Evolutionary conservation across 2,888 invertebrate genomes (phyloP).

Genomic region (Spodoptera exigua): DNA sequence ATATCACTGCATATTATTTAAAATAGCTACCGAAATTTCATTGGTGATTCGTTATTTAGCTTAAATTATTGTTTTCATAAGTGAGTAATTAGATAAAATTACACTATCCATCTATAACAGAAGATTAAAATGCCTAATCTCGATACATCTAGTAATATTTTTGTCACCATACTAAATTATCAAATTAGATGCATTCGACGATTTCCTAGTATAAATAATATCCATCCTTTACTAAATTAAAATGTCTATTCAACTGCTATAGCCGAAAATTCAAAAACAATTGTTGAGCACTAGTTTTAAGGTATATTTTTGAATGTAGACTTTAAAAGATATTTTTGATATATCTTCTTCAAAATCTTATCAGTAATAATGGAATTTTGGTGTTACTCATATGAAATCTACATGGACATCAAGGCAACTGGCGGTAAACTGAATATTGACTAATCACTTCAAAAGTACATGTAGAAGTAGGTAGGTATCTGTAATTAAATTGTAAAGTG

Average conservation of each 20-base stretch:
- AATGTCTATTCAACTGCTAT: conserved; percentile 1
- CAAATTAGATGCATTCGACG: conserved; percentile 43
- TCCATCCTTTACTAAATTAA: conserved; percentile 14
- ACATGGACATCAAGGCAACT: conserved; percentile 25
- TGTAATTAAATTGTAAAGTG: too few species aligned
- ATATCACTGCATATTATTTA: too few species aligned
- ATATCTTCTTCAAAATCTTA: conserved; percentile 47
- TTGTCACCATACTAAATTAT: conserved; percentile 16
- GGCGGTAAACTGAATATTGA: conserved; percentile 18
- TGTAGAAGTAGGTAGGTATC: too few species aligned
- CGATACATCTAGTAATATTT: conserved; percentile 17
- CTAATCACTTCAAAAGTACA: background rate
- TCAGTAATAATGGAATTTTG: conserved; percentile 48
- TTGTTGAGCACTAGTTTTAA: conserved; percentile 19
- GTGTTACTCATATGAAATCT: conserved; percentile 36
- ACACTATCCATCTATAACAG: conserved; percentile 9
- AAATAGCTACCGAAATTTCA: too few species aligned
- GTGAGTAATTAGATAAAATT: conserved; percentile 7
- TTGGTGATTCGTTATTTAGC: too few species aligned
- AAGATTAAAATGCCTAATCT: conserved; percentile 1
- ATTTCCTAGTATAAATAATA: conserved; percentile 51
- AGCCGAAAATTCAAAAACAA: conserved; percentile 1
- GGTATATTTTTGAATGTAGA: conserved; percentile 10
- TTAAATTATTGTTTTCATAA: background rate
- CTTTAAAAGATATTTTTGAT: conserved; percentile 6